Evolutionary conservation across 2,113 vertebrate genomes (phyloP), one percentile per base, ranked within the genome.

Genomic region (Gavia stellata): DNA sequence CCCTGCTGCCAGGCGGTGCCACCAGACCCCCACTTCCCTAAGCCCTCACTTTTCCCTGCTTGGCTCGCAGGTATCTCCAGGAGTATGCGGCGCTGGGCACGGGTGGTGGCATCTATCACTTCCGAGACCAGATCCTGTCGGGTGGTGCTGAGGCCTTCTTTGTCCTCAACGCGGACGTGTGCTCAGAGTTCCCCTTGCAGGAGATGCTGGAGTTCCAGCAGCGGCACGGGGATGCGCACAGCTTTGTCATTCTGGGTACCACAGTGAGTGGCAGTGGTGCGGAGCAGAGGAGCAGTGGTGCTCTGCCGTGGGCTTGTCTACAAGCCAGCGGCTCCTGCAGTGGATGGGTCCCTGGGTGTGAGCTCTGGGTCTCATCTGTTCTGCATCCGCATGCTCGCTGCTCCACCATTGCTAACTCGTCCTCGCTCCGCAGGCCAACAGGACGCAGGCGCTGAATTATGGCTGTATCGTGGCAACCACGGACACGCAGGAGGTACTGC

Each of bases 101-200:
- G 0, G 99, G 99, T 34, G 99, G 99, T 58, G 99, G 99, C 90
- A 99, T 99, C 94, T 99, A 99, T 94, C 99, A 99, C 94, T 99
- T 99, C 98, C 98, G 99, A 97, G 99, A 99, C 97, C 99, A 99
- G 98, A 99, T 99, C 96, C 98, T 99, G 80, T 98, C 99, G 0
- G 99, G 99, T 21, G 97, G 97, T 88, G 98, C 99, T 1, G 99
- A 99, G 90, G 98, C 99, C 28, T 99, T 99, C 98, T 99, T 99
- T 87, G 98, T 99, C 78, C 98, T 99, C 97, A 99, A 99, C 14
- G 99, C 99, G 1, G 99, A 99, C 0, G 99, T 99, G 83, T 99
- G 99, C 95, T 99, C 99, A 0, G 99, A 99, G 87, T 99, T 99
- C 93, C 99, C 99, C 16, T 98, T 99, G 68, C 78, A 86, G 9